phyloP scores from a whole-genome alignment of 1,140 invertebrate species.

The Sitophilus oryzae region DNA sequence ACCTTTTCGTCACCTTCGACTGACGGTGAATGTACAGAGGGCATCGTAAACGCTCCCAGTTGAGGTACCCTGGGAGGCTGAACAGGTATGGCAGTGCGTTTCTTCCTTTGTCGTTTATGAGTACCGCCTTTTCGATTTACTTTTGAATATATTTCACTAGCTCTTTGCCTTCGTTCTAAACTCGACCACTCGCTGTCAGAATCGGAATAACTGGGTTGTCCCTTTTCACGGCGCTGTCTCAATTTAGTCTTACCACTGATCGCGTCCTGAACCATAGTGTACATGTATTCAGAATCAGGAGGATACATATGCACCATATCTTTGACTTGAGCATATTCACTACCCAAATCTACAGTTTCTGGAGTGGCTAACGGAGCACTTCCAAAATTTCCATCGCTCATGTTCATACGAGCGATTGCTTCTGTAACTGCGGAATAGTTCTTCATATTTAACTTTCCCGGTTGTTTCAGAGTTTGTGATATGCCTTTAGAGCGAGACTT shows the following conservation, averaged over 20 bases:
- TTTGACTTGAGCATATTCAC: conserved; percentile 62
- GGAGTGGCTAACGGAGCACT: conserved; percentile 75
- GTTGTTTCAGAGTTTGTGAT: conserved; percentile 80
- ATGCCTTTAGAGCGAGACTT: conserved; percentile 66
- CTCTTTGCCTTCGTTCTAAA: conserved; percentile 60
- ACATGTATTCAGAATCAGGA: conserved; percentile 54
- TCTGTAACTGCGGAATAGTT: conserved; percentile 84
- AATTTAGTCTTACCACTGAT: conserved; percentile 56
- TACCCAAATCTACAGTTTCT: conserved; percentile 69
- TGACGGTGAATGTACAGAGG: conserved; percentile 48
- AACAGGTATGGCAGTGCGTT: conserved; percentile 72
- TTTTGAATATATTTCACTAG: conserved; percentile 59
- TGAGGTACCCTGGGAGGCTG: conserved; percentile 78
- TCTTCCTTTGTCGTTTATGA: conserved; percentile 74
- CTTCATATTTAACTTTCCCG: conserved; percentile 84
- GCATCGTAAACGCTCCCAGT: conserved; percentile 51
- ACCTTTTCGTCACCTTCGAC: conserved; percentile 40
- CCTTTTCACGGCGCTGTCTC: conserved; percentile 57
- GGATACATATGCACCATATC: conserved; percentile 59
- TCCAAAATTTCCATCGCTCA: conserved; percentile 54
- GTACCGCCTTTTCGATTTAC: conserved; percentile 64
- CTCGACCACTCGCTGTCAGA: conserved; percentile 85
- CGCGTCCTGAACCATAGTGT: conserved; percentile 59
- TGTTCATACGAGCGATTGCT: conserved; percentile 72
- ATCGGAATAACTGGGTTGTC: conserved; percentile 68